Percentiles rank a stretch among this genome's conserved stretches.
phyloP scores from a whole-genome alignment of 1,140 invertebrate species.

The Drosophila elegans region DNA sequence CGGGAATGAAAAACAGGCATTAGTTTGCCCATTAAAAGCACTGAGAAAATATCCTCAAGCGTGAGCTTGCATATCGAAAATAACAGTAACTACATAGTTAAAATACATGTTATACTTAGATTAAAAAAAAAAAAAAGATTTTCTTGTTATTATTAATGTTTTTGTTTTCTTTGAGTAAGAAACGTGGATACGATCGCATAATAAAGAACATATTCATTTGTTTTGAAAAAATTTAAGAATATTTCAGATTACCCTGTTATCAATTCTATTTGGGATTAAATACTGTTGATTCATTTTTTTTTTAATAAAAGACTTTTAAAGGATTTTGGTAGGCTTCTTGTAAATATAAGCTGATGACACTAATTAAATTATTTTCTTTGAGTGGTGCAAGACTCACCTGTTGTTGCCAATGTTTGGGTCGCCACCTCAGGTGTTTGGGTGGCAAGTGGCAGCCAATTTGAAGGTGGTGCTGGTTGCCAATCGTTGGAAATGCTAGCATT shows the following conservation, averaged over 20 bases:
- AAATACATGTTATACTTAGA: background rate
- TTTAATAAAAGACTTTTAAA: too few relatives aligned
- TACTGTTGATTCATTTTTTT: too few relatives aligned
- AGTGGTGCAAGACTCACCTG: slow-evolving; percentile 32
- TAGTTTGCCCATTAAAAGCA: background rate
- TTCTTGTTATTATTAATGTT: background rate
- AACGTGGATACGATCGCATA: too few relatives aligned
- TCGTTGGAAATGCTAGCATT: slow-evolving; percentile 71
- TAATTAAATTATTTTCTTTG: background rate
- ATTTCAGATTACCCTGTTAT: too few relatives aligned
- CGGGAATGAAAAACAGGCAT: slow-evolving; percentile 1
- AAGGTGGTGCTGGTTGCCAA: slow-evolving; percentile 65
- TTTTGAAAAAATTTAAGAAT: too few relatives aligned
- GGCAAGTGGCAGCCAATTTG: slow-evolving; percentile 65
- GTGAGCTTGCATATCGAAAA: too few relatives aligned
- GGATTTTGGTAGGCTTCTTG: too few relatives aligned
- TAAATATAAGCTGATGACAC: too few relatives aligned
- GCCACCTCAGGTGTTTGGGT: slow-evolving; percentile 40
- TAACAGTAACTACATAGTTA: too few relatives aligned
- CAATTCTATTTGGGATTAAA: too few relatives aligned
- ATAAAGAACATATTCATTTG: too few relatives aligned
- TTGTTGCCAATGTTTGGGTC: slow-evolving; percentile 44
- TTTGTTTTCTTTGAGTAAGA: too few relatives aligned
- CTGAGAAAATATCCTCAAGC: background rate
- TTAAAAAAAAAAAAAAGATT: background rate